Conservation (phyloP, 2,797 vertebrate species). For the Bradypodion ventrale region DNA sequence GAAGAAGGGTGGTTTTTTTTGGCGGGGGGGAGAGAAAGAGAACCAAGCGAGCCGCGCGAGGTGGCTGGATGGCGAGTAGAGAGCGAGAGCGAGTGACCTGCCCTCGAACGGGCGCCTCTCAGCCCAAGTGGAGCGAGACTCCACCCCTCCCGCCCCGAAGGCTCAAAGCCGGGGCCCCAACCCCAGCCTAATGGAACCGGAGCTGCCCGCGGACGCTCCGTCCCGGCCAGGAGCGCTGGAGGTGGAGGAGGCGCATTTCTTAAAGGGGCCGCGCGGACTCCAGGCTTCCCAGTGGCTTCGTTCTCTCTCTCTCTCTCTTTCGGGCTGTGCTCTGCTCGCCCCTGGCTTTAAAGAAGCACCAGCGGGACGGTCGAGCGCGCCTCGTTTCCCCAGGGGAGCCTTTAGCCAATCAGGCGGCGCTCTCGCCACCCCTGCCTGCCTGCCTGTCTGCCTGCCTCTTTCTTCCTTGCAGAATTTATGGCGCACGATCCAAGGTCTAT, state of each 20-base stretch:
- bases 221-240: background rate
- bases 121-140: constrained; percentile 73
- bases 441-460: background rate
- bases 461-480: background rate
- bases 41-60: constrained; percentile 57
- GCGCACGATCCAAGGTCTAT: background rate
- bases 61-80: constrained; percentile 71
- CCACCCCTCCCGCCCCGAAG: constrained; percentile 16
- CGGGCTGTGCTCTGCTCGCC: no score
- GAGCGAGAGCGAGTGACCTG: constrained; percentile 76
- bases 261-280: constrained; percentile 62
- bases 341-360: background rate
- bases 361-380: background rate
- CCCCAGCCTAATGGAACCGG: background rate
- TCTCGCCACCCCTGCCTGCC: background rate
- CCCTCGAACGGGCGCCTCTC: constrained; percentile 74
- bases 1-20: background rate
- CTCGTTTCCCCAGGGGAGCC: background rate
- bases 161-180: constrained; percentile 80
- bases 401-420: background rate
- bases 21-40: background rate
- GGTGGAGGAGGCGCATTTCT: constrained; percentile 35
- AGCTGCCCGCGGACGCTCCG: background rate
- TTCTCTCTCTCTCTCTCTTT: no score
- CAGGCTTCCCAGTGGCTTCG: background rate